A percentile compares a stretch with the other conserved stretches of the same genome.
These are phyloP conservation scores for Platysternon megacephalum DNA, from an alignment of 2,113 vertebrate species.

Conservation along the genomic window DNA sequence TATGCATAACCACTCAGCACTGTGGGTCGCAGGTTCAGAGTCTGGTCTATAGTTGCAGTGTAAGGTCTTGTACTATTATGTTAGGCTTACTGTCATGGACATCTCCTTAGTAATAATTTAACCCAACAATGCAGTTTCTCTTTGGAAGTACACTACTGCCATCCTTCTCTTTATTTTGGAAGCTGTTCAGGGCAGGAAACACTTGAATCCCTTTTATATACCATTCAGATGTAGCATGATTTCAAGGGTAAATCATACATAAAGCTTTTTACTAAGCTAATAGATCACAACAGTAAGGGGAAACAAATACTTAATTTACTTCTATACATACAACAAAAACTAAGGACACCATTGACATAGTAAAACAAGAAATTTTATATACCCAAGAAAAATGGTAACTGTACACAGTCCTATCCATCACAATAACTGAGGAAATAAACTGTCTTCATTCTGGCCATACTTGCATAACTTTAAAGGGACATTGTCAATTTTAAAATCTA, in stretches of 20 bases:
- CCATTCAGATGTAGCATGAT: not conserved
- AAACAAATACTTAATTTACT: not conserved
- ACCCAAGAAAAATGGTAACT: not conserved
- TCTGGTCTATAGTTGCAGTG: not conserved
- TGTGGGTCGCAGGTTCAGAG: not conserved
- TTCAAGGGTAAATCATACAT: not conserved
- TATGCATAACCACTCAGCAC: not conserved
- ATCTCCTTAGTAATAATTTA: not conserved
- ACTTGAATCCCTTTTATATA: not conserved
- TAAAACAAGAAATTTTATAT: not conserved
- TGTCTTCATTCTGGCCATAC: not conserved
- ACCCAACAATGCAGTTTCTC: not conserved
- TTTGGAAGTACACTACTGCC: not conserved
- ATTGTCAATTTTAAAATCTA: not conserved
- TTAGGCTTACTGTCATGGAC: not conserved
- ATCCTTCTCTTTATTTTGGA: not conserved
- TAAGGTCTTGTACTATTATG: not conserved
- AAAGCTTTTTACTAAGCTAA: not conserved
- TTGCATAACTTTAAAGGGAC: not conserved
- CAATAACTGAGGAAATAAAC: not conserved
- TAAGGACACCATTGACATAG: not conserved
- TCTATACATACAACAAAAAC: not conserved
- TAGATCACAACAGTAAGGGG: not conserved
- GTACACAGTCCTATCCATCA: not conserved
- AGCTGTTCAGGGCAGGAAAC: not conserved